Base-by-base conservation (phyloP, 2,113 vertebrate genomes). In the Misgurnus anguillicaudatus region DNA sequence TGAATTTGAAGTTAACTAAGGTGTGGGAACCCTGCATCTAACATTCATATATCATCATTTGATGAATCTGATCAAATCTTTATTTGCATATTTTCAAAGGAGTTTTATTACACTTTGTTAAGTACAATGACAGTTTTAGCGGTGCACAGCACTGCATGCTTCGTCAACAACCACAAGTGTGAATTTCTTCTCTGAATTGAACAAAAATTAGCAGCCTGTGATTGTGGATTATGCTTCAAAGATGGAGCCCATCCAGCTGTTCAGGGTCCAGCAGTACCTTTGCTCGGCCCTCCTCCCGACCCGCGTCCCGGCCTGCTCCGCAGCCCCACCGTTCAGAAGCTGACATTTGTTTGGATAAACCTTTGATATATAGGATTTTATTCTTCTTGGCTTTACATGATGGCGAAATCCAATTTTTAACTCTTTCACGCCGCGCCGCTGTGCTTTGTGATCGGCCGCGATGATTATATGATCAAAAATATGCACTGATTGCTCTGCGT, bases 361-460 rank as follows among this genome's bases (percentile, higher is more conserved):
- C 55, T 77, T 81, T 68, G 62, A 68, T 74, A 31, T 31, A 65
- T 63, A n/a, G 41, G 21, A 53, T 81, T 55, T 84, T 85, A 82
- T 83, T 75, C 79, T 58, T 77, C 75, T 85, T 86, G 87, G 89
- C 85, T 80, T 87, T 67, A 62, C 65, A 75, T 65, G 65, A 69
- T 7, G 64, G 80, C 47, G 7, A 81, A 74, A 80, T 78, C 81
- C 80, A 83, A 84, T 82, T 85, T 90, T 88, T 86, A 86, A 76
- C 86, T 65, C 53, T 42, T 66, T 76, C 84, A 86, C 87, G 77
- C 87, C 68, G 24, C 31, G 57, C 79, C 73, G 57, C 89, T 88
- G 83, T 80, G 82, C 88, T 89, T 91, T 93, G 90, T 92, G 91
- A 92, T 92, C 88, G 89, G 80, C 81, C 82, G 84, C 88, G 89